A percentile compares a stretch with the other conserved stretches of the same genome.
These are phyloP conservation scores for Drosophila kohkoa DNA, from an alignment of 1,140 invertebrate species.

Conservation along the genomic window DNA sequence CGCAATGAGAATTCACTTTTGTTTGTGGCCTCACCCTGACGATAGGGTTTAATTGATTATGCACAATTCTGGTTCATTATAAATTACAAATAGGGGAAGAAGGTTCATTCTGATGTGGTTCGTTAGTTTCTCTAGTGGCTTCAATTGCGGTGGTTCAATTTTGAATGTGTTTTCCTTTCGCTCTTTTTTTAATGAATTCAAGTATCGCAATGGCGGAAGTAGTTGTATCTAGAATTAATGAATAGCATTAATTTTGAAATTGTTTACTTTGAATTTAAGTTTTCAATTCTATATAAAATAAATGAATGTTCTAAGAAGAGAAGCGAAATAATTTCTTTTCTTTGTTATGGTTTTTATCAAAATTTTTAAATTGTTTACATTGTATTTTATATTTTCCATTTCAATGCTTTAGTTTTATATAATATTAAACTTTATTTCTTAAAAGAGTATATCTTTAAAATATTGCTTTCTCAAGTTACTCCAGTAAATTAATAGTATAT, in stretches of 20 bases:
- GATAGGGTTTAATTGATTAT: conserved; percentile 75
- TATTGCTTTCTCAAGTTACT: no score
- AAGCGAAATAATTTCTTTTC: neutral
- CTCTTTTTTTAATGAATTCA: conserved; percentile 5
- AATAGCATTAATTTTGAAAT: neutral
- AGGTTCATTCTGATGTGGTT: conserved; percentile 35
- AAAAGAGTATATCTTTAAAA: no score
- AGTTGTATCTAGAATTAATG: neutral
- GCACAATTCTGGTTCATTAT: conserved; percentile 62
- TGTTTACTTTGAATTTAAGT: no score
- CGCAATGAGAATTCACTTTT: conserved; percentile 40
- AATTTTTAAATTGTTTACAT: neutral
- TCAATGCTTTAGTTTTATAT: no score
- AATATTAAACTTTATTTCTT: no score
- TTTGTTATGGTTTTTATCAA: neutral
- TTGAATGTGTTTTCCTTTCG: conserved; percentile 13
- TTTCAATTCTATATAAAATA: no score
- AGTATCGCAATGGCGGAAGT: neutral
- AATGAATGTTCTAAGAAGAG: no score
- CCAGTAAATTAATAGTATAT: no score
- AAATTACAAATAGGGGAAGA: conserved; percentile 56
- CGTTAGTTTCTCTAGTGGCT: conserved; percentile 28
- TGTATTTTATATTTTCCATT: no score
- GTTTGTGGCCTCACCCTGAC: conserved; percentile 29
- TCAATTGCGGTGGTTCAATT: conserved; percentile 8